These are phyloP conservation scores for Colletes latitarsis DNA, from an alignment of 1,140 invertebrate genomes.

Conservation along the genomic window DNA sequence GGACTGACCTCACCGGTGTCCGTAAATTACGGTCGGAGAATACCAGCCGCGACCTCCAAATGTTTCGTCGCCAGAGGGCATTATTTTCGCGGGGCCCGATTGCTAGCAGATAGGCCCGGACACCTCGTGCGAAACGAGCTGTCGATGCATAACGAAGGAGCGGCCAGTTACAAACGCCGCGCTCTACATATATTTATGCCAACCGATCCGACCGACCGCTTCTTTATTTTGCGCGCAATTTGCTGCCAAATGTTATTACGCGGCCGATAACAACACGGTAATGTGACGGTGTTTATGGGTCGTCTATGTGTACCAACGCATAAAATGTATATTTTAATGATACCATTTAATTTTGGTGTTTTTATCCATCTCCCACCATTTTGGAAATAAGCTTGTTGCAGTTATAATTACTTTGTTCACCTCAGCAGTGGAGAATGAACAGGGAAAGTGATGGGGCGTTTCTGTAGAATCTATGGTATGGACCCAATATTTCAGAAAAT, in stretches of 20 bases:
- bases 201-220: not conserved
- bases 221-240: conserved; percentile 18
- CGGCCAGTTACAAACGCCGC: not conserved
- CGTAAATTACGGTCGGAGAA: conserved; percentile 50
- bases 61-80: conserved; percentile 37
- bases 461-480: too few species aligned
- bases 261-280: conserved; percentile 10
- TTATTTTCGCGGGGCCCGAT: conserved; percentile 49
- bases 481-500: too few species aligned
- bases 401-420: too few species aligned
- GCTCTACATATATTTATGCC: conserved; percentile 19
- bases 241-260: conserved; percentile 36
- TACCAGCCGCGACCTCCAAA: conserved; percentile 41
- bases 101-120: conserved; percentile 9
- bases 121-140: conserved; percentile 28
- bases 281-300: conserved; percentile 27
- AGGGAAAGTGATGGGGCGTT: too few species aligned
- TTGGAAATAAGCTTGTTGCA: too few species aligned
- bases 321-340: too few species aligned
- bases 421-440: too few species aligned
- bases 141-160: conserved; percentile 28
- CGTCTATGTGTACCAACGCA: not conserved
- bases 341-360: too few species aligned
- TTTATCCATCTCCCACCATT: too few species aligned
- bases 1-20: conserved; percentile 24